These are phyloP conservation scores for Hofmannophila pseudospretella DNA, from an alignment of 2,888 invertebrate species.

Conservation along the genomic window DNA sequence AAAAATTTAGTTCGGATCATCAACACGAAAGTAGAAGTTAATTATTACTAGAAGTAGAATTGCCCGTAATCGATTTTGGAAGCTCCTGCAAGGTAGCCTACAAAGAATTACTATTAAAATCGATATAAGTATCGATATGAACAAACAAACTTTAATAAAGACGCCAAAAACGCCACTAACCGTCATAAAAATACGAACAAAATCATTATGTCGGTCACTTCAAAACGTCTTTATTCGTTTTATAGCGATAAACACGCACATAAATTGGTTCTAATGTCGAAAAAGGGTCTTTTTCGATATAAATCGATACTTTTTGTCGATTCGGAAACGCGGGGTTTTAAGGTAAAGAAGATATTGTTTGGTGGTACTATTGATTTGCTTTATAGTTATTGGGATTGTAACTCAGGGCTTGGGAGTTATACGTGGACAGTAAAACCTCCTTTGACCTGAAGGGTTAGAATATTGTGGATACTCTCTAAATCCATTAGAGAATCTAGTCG, in stretches of 20 bases:
- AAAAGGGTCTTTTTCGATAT: slow-evolving; percentile 40
- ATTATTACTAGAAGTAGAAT: too few species aligned
- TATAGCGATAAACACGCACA: slow-evolving; percentile 32
- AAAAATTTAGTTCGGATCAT: too few species aligned
- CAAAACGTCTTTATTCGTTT: slow-evolving; percentile 9
- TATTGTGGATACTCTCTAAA: slow-evolving; percentile 15
- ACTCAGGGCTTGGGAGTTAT: slow-evolving; percentile 25
- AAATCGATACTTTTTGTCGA: slow-evolving; percentile 33
- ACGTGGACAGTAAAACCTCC: slow-evolving; percentile 13
- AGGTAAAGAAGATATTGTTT: slow-evolving; percentile 37
- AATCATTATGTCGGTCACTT: slow-evolving; percentile 7
- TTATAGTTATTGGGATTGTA: slow-evolving; percentile 59
- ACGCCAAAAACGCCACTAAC: slow-evolving; percentile 6
- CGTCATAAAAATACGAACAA: slow-evolving; percentile 1
- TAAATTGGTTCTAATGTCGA: slow-evolving; percentile 40
- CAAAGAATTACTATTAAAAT: too few species aligned
- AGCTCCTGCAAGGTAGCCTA: too few species aligned
- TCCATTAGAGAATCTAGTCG: too few species aligned
- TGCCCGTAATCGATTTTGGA: too few species aligned
- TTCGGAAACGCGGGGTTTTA: slow-evolving; percentile 27
- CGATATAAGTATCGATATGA: too few species aligned
- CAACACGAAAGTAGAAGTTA: too few species aligned
- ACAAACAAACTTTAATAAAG: slow-evolving; percentile 13
- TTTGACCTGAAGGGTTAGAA: slow-evolving; percentile 2
- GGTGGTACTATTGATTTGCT: slow-evolving; percentile 52